A percentile compares a stretch with the other conserved stretches of the same genome.
Conservation (phyloP, 2,113 vertebrate genomes). For the Rana temporaria region DNA sequence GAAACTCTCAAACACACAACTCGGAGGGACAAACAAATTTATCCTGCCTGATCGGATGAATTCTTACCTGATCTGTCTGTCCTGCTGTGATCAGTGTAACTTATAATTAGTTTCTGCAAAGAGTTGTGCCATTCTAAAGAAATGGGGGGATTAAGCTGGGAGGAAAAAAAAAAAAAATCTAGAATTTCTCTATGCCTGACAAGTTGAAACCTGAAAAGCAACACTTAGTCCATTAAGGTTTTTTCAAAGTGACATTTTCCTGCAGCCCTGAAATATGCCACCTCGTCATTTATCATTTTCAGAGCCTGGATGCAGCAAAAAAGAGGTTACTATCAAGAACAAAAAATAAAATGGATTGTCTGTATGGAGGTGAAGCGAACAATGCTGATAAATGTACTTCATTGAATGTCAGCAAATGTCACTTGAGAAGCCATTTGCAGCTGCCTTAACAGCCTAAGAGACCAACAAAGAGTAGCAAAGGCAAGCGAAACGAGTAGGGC, state of each 20-base stretch:
- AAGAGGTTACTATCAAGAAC: slow-evolving; percentile 84
- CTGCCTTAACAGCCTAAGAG: slow-evolving; percentile 88
- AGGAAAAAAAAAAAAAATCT: slow-evolving; percentile 74
- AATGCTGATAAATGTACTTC: slow-evolving; percentile 97
- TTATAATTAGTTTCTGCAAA: slow-evolving; percentile 92
- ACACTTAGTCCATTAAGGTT: slow-evolving; percentile 99
- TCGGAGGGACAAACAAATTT: slow-evolving; percentile 37
- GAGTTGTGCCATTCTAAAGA: slow-evolving; percentile 83
- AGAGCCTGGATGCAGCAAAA: slow-evolving; percentile 87
- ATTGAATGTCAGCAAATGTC: slow-evolving; percentile 99
- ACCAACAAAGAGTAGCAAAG: slow-evolving; percentile 87
- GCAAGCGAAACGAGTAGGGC: slow-evolving; percentile 84
- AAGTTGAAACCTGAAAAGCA: slow-evolving; percentile 98
- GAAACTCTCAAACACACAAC: slow-evolving; percentile 62
- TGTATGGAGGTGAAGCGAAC: slow-evolving; percentile 87
- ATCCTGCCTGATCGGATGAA: slow-evolving; percentile 74
- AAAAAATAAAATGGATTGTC: slow-evolving; percentile 83
- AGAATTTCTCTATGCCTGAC: slow-evolving; percentile 95
- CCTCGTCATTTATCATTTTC: slow-evolving; percentile 94
- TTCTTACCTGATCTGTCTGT: slow-evolving; percentile 81
- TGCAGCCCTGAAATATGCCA: slow-evolving; percentile 84
- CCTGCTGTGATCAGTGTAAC: slow-evolving; percentile 85
- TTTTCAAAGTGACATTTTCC: slow-evolving; percentile 97
- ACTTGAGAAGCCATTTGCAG: slow-evolving; percentile 96
- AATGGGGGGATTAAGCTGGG: slow-evolving; percentile 75